Base-by-base conservation (phyloP, 2,113 vertebrate genomes). In the Barnardius zonarius region DNA sequence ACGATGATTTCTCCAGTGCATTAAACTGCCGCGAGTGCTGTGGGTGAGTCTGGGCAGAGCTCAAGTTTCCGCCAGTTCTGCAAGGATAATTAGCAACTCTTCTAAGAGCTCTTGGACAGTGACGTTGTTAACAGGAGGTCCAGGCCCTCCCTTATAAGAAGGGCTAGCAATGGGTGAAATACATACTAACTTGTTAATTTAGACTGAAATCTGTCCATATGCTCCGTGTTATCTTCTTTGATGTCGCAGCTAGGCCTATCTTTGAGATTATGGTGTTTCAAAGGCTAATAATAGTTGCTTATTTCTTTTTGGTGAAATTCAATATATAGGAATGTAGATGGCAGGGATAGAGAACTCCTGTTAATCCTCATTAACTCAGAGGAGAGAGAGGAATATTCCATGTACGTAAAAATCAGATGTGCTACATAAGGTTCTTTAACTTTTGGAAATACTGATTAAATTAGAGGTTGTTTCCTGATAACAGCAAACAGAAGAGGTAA, bases 1-100 rank as follows among this genome's bases (percentile, higher is more conserved):
- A 51, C 85, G 86, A 68, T 90, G 93, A 96, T 96, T 97, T 97
- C 93, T 96, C 93, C 63, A 88, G 96, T 93, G 96, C 85, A 94
- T 96, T 96, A 74, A 86, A 94, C 55, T 88, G 92, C 92, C 10
- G 1, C 59, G 39, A 93, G 93, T 89, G 83, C 14, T 93, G 57
- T 69, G 88, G 77, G 44, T 37, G 82, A 76, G 37, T 84, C 77
- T 92, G 83, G 86, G 79, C 90, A 86, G 88, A 90, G 93, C 80
- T 96, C 93, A 96, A 79, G 62, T 92, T 95, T 95, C 95, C 96
- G 93, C 77, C 88, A 59, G 70, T 79, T 81, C 93, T 93, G 67
- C 62, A 66, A 69, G 89, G 84, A 66, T 54, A 97, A 92, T 92
- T 68, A 92, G 57, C 74, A 93, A 89, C 62, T 52, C 74, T 73